These are phyloP conservation scores for Caenorhabditis sp. DNA, from an alignment of 2,888 invertebrate species.

Conservation along the genomic window DNA sequence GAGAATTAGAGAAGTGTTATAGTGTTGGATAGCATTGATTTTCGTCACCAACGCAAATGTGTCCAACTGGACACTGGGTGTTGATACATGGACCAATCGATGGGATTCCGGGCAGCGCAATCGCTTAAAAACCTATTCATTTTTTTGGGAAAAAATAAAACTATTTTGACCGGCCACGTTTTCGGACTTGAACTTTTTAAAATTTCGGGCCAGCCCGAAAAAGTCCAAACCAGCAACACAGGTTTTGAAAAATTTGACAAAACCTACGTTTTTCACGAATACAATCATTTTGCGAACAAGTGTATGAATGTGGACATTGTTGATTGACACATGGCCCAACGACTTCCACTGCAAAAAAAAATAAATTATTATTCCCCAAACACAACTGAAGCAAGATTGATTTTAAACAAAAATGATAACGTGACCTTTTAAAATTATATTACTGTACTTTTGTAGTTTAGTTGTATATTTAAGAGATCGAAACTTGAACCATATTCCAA, in stretches of 20 bases:
- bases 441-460: too few species aligned
- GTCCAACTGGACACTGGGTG: conserved; percentile 56
- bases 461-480: not conserved
- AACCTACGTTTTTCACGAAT: conserved; percentile 37
- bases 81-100: conserved; percentile 66
- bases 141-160: too few species aligned
- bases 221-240: too few species aligned
- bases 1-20: too few species aligned
- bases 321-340: conserved; percentile 64
- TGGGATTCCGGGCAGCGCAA: conserved; percentile 31
- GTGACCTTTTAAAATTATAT: too few species aligned
- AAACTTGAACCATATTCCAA: not conserved
- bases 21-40: conserved; percentile 56
- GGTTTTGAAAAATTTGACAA: too few species aligned
- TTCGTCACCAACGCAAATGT: conserved; percentile 50
- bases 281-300: conserved; percentile 55
- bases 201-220: too few species aligned
- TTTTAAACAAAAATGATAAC: too few species aligned
- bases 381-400: not conserved
- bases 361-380: not conserved
- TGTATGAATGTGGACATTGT: conserved; percentile 59
- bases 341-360: conserved; percentile 45
- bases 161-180: too few species aligned
- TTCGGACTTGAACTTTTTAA: too few species aligned
- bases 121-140: conserved; percentile 24